Conservation (phyloP, 2,113 vertebrate species). For the Cochlearius cochlearius region DNA sequence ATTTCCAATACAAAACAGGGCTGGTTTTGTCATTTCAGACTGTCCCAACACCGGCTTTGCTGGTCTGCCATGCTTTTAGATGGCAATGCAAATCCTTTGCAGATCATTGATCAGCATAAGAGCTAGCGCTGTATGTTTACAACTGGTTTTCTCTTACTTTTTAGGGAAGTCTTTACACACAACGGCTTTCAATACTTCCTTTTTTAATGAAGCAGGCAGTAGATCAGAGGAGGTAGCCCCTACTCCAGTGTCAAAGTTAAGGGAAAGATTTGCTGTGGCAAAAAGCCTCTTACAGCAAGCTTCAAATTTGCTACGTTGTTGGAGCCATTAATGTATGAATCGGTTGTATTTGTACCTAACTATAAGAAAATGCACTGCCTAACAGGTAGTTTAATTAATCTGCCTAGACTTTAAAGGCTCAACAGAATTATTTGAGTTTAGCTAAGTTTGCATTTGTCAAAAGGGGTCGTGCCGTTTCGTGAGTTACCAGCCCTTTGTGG, state of each 20-base stretch:
- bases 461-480: neutral
- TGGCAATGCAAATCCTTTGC: neutral
- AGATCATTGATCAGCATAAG: neutral
- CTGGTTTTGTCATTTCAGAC: neutral
- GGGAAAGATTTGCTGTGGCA: neutral
- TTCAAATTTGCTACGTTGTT: neutral
- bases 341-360: neutral
- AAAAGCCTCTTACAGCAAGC: neutral
- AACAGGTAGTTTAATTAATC: neutral
- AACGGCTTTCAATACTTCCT: neutral
- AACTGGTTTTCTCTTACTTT: neutral
- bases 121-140: neutral
- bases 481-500: neutral
- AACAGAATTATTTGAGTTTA: neutral
- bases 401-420: neutral
- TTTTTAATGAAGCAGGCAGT: neutral
- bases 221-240: neutral
- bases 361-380: neutral
- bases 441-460: neutral
- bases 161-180: neutral
- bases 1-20: neutral
- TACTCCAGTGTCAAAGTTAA: neutral
- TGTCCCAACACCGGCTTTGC: neutral
- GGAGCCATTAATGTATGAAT: neutral
- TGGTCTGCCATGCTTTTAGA: neutral